Base-by-base conservation (phyloP, 2,888 invertebrate genomes). In the Aphodius sticticus region DNA sequence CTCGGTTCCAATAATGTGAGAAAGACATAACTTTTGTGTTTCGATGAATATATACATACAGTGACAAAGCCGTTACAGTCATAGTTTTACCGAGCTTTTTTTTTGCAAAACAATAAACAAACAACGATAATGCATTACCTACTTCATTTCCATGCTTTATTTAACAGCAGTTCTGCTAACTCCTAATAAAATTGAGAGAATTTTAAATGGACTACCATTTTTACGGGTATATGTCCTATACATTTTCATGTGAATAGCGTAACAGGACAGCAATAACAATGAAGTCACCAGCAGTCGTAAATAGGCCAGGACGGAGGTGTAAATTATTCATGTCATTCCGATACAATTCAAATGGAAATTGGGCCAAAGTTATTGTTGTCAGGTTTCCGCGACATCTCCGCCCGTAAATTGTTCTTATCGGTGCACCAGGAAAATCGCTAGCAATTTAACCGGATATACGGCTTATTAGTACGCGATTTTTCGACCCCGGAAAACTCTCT, bases 281-380 rank as follows among this genome's bases (percentile, higher is more conserved):
- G 53, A 53, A 53, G 9, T 53, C 53, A 53, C 53, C 53, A 53
- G 7, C 53, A 12, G 12, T 53, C 7, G 53, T 12, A 53, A 53
- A 53, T 53, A 53, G 53, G 1, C 7, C 2, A 53, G 53, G 53
- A 53, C 53, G 53, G 53, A 53, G 12, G 7, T 53, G 53, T 53
- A 53, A 53, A 53, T 53, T 53, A 53, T 53, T 53, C 53, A 53
- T 53, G 53, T 53, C 53, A 53, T 53, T 53, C 53, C 53, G 53
- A 9, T 12, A 12, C 53, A 53, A 53, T 53, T 53, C 53, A 53
- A 53, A 53, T 53, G 53, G 53, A 53, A 53, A 53, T 53, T 53
- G 53, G 53, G 12, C 53, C 53, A 53, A 12, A 53, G 53, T 53
- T 53, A 53, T 53, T 53, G 12, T 53, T 53, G 53, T 53, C 53